Conservation (phyloP, 2,888 invertebrate genomes). For the Diarsia brunnea region DNA sequence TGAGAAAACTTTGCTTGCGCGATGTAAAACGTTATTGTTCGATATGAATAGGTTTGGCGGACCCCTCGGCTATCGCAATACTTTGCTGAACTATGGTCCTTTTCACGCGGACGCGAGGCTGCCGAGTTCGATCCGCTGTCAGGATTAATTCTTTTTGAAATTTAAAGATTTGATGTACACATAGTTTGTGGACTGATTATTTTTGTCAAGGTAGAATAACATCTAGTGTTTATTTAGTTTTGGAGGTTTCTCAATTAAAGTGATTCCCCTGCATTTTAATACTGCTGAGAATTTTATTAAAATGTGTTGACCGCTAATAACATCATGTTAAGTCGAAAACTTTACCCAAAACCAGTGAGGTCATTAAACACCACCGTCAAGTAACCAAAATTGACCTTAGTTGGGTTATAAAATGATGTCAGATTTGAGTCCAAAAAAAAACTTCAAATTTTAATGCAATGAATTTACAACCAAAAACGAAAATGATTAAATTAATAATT, state of each 20-base stretch:
- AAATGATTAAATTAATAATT: background rate
- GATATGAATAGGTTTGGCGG: background rate
- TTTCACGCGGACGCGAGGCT: background rate
- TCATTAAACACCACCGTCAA: background rate
- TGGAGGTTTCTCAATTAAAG: background rate
- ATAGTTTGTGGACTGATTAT: background rate
- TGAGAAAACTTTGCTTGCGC: conserved; percentile 5
- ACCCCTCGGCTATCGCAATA: background rate
- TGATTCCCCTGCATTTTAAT: background rate
- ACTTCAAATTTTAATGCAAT: background rate
- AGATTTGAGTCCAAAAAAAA: background rate
- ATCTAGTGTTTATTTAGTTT: background rate
- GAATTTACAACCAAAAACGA: background rate
- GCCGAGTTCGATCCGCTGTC: conserved; percentile 5
- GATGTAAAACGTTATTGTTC: conserved; percentile 27
- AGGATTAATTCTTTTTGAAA: background rate
- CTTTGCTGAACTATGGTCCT: background rate
- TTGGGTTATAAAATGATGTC: background rate
- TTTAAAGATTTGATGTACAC: background rate
- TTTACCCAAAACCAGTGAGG: no score
- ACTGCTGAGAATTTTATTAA: background rate
- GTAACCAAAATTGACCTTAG: background rate
- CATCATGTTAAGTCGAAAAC: background rate
- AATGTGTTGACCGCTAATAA: background rate
- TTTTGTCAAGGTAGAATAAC: background rate